A percentile compares a stretch with the other conserved stretches of the same genome.
Conservation (phyloP, 2,113 vertebrate species). For the Vidua macroura region DNA sequence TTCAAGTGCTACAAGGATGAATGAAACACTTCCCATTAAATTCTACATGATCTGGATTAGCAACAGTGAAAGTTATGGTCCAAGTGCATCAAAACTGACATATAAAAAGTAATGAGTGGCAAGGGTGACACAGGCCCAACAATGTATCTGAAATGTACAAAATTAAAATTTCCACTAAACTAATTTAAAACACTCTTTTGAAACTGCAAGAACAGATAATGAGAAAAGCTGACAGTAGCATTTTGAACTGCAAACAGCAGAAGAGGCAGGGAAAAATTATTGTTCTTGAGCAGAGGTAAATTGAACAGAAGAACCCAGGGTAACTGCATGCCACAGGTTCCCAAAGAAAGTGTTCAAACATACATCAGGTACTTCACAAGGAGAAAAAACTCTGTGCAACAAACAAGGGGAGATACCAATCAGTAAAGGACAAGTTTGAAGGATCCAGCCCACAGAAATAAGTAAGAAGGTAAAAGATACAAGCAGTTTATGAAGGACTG, state of each 20-base stretch:
- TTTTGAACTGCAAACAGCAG: neutral
- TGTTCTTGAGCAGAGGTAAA: neutral
- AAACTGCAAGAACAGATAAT: neutral
- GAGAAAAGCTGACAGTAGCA: neutral
- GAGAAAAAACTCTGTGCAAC: neutral
- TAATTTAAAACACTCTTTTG: neutral
- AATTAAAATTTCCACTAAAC: neutral
- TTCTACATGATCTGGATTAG: neutral
- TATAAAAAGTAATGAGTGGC: neutral
- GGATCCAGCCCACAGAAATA: neutral
- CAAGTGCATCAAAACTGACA: neutral
- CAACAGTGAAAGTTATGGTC: neutral
- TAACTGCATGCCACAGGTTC: neutral
- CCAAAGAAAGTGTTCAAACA: neutral
- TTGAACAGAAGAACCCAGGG: neutral
- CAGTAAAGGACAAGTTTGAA: neutral
- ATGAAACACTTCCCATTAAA: neutral
- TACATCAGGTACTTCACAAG: neutral
- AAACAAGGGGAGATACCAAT: neutral
- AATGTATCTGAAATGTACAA: neutral
- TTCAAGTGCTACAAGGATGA: neutral
- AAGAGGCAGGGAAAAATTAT: neutral
- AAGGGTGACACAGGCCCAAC: neutral
- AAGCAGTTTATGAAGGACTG: neutral
- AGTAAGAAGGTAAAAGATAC: neutral